Evolutionary conservation across 2,888 invertebrate genomes (phyloP).

Genomic region (Drosophila vallismaia): DNA sequence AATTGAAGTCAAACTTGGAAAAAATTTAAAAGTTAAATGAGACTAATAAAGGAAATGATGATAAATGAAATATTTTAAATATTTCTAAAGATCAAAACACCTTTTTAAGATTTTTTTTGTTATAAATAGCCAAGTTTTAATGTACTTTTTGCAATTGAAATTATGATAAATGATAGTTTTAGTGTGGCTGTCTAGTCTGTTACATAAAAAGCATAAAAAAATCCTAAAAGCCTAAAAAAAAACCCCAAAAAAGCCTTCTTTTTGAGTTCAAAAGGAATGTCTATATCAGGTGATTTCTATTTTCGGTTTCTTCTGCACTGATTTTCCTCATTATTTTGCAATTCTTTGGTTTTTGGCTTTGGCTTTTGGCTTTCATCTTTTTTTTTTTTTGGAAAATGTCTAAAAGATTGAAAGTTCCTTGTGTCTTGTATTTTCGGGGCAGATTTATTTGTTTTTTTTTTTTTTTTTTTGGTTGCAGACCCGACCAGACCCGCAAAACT

Average conservation of each 20-base stretch:
- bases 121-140: too few species aligned
- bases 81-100: too few species aligned
- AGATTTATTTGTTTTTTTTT: slow-evolving; percentile 13
- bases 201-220: not conserved
- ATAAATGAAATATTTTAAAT: too few species aligned
- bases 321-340: slow-evolving; percentile 18
- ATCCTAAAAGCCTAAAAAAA: not conserved
- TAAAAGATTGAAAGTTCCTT: slow-evolving; percentile 24
- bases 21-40: too few species aligned
- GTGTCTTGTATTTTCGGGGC: slow-evolving; percentile 8
- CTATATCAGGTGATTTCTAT: slow-evolving; percentile 21
- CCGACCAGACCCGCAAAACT: slow-evolving; percentile 31
- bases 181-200: not conserved
- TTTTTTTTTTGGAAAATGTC: slow-evolving; percentile 20
- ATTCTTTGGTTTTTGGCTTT: not conserved
- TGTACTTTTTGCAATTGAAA: not conserved
- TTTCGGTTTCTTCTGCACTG: not conserved
- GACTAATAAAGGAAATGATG: too few species aligned
- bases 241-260: not conserved
- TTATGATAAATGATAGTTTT: slow-evolving; percentile 6
- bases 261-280: not conserved
- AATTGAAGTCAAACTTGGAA: too few species aligned
- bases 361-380: slow-evolving; percentile 15
- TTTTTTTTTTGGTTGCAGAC: slow-evolving; percentile 35
- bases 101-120: too few species aligned